Percentiles rank a stretch among this genome's conserved stretches.
Evolutionary conservation across 2,797 vertebrate genomes (phyloP).

Genomic region (Mallotus villosus): DNA sequence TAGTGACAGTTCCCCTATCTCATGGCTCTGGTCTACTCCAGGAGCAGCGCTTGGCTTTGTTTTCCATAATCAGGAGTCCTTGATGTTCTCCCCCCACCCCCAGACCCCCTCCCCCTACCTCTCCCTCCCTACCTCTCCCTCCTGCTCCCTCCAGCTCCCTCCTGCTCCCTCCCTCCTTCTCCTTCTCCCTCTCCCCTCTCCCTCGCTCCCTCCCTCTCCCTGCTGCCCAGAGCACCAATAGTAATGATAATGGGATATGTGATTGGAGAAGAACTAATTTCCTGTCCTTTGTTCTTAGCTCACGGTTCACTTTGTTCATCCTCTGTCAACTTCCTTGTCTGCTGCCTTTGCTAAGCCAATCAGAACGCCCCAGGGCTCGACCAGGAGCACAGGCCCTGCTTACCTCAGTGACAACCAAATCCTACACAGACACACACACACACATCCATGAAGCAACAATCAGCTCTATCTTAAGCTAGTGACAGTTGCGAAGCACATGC

Average conservation of each 20-base stretch:
- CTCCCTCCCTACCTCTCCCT: too few relatives aligned
- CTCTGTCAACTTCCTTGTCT: neutral
- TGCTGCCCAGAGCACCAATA: neutral
- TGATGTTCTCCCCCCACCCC: conserved; percentile 1
- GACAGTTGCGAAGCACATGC: neutral
- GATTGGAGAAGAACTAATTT: conserved; percentile 43
- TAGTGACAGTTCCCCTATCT: conserved; percentile 14
- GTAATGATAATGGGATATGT: conserved; percentile 25
- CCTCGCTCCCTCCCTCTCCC: neutral
- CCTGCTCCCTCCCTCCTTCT: neutral
- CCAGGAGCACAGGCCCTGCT: neutral
- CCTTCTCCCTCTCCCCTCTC: too few relatives aligned
- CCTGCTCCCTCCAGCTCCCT: conserved; percentile 5
- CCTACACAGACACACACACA: neutral
- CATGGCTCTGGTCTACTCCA: conserved; percentile 19
- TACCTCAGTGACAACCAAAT: neutral
- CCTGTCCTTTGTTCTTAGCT: conserved; percentile 38
- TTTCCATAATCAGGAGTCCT: conserved; percentile 31
- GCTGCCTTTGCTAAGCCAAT: neutral
- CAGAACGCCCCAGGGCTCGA: neutral
- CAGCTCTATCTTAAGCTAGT: too few relatives aligned
- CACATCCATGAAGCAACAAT: neutral
- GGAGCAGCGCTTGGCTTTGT: conserved; percentile 46
- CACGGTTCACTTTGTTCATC: neutral
- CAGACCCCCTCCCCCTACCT: conserved; percentile 4